Evolutionary conservation across 2,888 invertebrate genomes (phyloP).

Genomic region (Hesperia comma): DNA sequence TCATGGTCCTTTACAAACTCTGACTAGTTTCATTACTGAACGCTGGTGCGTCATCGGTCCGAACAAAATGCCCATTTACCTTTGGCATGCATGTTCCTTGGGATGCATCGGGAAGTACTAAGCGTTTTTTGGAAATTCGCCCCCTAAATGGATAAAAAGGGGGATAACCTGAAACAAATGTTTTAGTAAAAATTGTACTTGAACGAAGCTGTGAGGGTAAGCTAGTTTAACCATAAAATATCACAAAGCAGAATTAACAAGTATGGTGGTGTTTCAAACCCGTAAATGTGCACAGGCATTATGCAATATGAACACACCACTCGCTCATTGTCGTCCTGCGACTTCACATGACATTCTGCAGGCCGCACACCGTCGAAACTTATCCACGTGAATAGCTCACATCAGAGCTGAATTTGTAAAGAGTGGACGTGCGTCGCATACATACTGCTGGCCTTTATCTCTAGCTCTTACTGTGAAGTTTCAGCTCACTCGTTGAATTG

Average conservation of each 20-base stretch:
- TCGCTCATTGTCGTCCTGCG: constrained; percentile 31
- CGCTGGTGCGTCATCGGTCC: too few relatives aligned
- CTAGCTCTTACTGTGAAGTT: constrained; percentile 65
- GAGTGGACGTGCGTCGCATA: constrained; percentile 79
- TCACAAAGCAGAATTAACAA: neutral
- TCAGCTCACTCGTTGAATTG: constrained; percentile 50
- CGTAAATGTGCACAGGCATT: constrained; percentile 3
- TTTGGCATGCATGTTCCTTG: too few relatives aligned
- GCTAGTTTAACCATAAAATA: too few relatives aligned
- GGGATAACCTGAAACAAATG: too few relatives aligned
- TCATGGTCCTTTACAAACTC: too few relatives aligned
- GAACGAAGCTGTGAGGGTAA: too few relatives aligned
- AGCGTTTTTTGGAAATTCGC: too few relatives aligned
- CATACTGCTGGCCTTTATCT: constrained; percentile 74
- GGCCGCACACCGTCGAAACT: constrained; percentile 71
- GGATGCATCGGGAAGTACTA: too few relatives aligned
- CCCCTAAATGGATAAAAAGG: too few relatives aligned
- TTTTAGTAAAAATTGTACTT: too few relatives aligned
- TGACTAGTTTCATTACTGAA: too few relatives aligned
- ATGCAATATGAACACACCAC: constrained; percentile 16
- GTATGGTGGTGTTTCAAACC: neutral
- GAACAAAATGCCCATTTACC: too few relatives aligned
- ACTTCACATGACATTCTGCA: constrained; percentile 71
- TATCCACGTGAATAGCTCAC: constrained; percentile 76
- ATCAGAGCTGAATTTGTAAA: constrained; percentile 79